These are phyloP conservation scores for Volucella inflata DNA, from an alignment of 2,888 invertebrate species.

Conservation along the genomic window DNA sequence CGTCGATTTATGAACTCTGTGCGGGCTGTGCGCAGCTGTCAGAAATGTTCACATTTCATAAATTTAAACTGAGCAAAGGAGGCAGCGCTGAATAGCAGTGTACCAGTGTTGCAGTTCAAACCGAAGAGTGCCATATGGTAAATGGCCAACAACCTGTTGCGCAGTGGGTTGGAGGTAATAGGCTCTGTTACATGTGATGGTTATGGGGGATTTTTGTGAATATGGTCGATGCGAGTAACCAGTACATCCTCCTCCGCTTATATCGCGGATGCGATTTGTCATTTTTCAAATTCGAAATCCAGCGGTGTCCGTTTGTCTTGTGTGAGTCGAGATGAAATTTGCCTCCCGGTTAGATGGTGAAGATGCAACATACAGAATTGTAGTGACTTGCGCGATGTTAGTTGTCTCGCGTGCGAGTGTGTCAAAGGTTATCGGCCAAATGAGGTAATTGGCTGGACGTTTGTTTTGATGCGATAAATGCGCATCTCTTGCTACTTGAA, in stretches of 20 bases:
- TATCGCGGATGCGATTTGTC: conserved; percentile 74
- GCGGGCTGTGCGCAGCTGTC: conserved; percentile 67
- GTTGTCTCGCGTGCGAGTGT: conserved; percentile 43
- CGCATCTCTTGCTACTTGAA: conserved; percentile 64
- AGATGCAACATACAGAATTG: background rate
- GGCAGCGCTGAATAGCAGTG: conserved; percentile 15
- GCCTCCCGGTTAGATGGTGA: conserved; percentile 62
- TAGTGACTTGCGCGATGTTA: conserved; percentile 21
- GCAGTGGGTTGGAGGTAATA: conserved; percentile 68
- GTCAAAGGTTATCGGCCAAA: conserved; percentile 72
- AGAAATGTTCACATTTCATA: conserved; percentile 74
- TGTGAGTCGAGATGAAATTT: conserved; percentile 38
- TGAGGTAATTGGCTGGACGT: conserved; percentile 71
- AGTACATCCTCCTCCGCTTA: conserved; percentile 56
- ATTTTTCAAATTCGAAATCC: conserved; percentile 72
- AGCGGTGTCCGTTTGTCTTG: conserved; percentile 70
- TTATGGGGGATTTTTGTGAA: conserved; percentile 26
- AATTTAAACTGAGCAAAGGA: conserved; percentile 63
- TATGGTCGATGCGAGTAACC: too few species aligned
- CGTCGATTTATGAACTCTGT: conserved; percentile 71
- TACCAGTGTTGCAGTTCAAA: background rate
- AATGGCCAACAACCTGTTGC: conserved; percentile 71
- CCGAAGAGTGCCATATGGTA: conserved; percentile 61
- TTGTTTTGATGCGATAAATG: conserved; percentile 74
- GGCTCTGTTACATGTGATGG: conserved; percentile 48